phyloP scores from a whole-genome alignment of 1,140 invertebrate species.

The Sogatella furcifera region DNA sequence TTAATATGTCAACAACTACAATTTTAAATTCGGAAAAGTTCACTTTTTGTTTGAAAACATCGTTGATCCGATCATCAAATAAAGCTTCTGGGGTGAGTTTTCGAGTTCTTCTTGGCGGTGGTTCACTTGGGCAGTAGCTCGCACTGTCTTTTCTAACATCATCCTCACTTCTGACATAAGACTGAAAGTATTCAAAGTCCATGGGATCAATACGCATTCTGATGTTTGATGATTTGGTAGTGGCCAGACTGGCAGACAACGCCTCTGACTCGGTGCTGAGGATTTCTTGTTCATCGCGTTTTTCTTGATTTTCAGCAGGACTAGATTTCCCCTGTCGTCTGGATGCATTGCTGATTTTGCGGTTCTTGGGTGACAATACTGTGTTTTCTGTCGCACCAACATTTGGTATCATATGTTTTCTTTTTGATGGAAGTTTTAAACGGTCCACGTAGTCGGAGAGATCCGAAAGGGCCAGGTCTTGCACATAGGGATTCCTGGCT shows the following conservation, averaged over 20 bases:
- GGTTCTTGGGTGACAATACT: too few species aligned
- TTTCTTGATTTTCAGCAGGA: too few species aligned
- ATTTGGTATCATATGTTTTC: too few species aligned
- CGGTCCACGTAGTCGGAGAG: too few species aligned
- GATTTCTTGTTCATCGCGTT: too few species aligned
- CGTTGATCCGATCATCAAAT: constrained; percentile 39
- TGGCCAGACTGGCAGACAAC: too few species aligned
- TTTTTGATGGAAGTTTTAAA: too few species aligned
- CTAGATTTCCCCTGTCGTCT: too few species aligned
- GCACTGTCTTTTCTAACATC: constrained; percentile 31
- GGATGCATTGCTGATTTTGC: not conserved
- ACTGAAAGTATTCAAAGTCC: constrained; percentile 53
- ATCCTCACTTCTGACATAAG: constrained; percentile 41
- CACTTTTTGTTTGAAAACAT: constrained; percentile 41
- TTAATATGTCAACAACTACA: constrained; percentile 44
- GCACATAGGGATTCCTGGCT: constrained; percentile 28
- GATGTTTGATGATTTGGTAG: constrained; percentile 21
- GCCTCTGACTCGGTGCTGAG: too few species aligned
- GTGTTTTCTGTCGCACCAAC: too few species aligned
- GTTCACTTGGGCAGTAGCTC: constrained; percentile 2
- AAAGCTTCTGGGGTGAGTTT: constrained; percentile 39
- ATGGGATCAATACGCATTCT: constrained; percentile 46
- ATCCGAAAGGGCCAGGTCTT: not conserved
- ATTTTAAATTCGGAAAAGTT: constrained; percentile 43
- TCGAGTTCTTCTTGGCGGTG: constrained; percentile 23